These are phyloP conservation scores for Clupea harengus DNA, from an alignment of 2,113 vertebrate genomes.

Conservation along the genomic window DNA sequence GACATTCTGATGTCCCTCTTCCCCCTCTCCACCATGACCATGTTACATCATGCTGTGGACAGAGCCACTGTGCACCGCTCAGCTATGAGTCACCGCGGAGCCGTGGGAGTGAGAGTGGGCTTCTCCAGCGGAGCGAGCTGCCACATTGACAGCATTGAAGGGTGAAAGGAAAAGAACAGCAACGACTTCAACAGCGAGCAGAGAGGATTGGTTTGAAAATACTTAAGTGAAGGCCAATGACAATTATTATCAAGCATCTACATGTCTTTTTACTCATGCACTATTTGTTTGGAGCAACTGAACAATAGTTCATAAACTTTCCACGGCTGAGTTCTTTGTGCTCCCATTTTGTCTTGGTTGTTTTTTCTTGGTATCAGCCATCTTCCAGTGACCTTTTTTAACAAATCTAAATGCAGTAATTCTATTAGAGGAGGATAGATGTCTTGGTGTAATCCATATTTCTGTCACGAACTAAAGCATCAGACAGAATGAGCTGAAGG, in stretches of 20 bases:
- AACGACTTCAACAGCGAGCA: neutral
- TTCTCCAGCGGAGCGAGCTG: neutral
- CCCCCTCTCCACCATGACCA: neutral
- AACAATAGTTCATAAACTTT: neutral
- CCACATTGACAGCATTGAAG: neutral
- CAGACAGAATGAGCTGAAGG: neutral
- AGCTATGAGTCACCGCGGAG: neutral
- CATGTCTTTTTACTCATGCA: neutral
- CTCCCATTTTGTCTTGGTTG: conserved; percentile 37
- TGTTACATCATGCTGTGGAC: neutral
- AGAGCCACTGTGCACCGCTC: neutral
- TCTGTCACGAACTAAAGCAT: neutral
- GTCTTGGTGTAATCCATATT: neutral
- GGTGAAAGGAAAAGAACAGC: neutral
- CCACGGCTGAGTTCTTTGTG: conserved; percentile 5
- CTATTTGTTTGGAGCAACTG: neutral
- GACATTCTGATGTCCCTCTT: neutral
- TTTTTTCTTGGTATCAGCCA: conserved; percentile 35
- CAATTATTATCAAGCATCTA: neutral
- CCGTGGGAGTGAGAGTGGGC: neutral
- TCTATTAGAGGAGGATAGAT: conserved; percentile 18
- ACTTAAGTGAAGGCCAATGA: neutral
- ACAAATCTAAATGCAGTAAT: neutral
- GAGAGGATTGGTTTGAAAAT: neutral
- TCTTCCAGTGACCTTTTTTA: conserved; percentile 20